These are phyloP conservation scores for Chrosomus eos DNA, from an alignment of 2,797 vertebrate genomes.

Conservation along the genomic window DNA sequence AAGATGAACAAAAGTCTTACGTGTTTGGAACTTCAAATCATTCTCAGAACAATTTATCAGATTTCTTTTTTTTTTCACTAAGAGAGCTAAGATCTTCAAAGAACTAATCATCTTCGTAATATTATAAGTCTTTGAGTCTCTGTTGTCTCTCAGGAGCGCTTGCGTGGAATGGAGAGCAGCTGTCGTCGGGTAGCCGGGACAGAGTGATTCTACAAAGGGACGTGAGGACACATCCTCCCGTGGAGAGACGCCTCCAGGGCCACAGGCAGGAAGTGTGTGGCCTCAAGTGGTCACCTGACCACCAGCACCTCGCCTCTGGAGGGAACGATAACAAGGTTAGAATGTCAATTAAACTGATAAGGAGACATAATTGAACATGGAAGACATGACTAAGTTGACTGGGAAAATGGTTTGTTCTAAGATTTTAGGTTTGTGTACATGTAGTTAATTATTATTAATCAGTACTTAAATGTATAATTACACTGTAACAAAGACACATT, in stretches of 20 bases:
- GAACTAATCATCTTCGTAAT: background rate
- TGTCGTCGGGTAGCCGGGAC: conserved; percentile 85
- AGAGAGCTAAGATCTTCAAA: no score
- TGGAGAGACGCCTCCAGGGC: conserved; percentile 82
- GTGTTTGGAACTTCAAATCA: background rate
- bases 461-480: no score
- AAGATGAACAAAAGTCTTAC: background rate
- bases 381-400: background rate
- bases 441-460: no score
- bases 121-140: conserved; percentile 6
- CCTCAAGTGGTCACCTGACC: conserved; percentile 86
- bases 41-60: background rate
- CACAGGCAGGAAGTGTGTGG: conserved; percentile 86
- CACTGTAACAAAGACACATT: no score
- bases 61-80: background rate
- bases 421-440: background rate
- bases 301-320: conserved; percentile 85
- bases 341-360: background rate
- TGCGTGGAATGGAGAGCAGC: conserved; percentile 86
- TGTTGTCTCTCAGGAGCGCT: conserved; percentile 74
- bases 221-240: conserved; percentile 75
- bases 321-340: conserved; percentile 87
- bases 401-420: background rate
- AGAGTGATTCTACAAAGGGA: conserved; percentile 84
- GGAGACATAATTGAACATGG: background rate